A percentile compares a stretch with the other conserved stretches of the same genome.
Evolutionary conservation across 2,113 vertebrate genomes (phyloP).

Genomic region (Thomomys bottae): DNA sequence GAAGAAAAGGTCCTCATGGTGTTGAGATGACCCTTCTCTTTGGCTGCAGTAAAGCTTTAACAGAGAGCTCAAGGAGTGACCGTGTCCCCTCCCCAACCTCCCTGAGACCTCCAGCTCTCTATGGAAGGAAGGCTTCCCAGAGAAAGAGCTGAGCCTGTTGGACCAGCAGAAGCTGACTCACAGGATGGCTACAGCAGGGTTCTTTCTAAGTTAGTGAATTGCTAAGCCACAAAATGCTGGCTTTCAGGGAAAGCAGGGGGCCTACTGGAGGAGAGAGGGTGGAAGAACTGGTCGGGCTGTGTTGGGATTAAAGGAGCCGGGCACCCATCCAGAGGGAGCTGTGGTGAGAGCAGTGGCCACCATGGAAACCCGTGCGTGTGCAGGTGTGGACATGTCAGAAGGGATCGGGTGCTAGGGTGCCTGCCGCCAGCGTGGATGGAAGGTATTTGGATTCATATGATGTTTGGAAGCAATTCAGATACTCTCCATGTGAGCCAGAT

Average conservation of each 20-base stretch:
- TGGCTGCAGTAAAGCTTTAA: background rate
- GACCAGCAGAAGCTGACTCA: background rate
- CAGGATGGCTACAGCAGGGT: background rate
- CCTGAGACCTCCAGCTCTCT: too few species aligned
- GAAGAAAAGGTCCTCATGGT: background rate
- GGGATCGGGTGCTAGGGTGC: too few species aligned
- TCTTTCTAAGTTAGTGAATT: background rate
- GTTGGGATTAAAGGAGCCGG: background rate
- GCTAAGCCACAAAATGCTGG: background rate
- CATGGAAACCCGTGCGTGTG: fast-evolving
- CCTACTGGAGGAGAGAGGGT: too few species aligned
- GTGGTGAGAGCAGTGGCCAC: background rate
- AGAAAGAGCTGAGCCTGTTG: too few species aligned
- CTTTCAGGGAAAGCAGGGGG: background rate
- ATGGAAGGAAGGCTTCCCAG: background rate
- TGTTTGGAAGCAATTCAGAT: background rate
- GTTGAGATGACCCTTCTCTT: background rate
- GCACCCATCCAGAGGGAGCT: background rate
- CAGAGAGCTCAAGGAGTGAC: background rate
- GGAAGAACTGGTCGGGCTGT: background rate
- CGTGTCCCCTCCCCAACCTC: background rate
- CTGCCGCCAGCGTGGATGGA: background rate
- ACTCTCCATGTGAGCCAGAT: too few species aligned
- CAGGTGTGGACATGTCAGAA: background rate
- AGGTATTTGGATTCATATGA: background rate